Conservation (phyloP, 2,888 invertebrate species). For the Eumacrocentrus americanus region DNA sequence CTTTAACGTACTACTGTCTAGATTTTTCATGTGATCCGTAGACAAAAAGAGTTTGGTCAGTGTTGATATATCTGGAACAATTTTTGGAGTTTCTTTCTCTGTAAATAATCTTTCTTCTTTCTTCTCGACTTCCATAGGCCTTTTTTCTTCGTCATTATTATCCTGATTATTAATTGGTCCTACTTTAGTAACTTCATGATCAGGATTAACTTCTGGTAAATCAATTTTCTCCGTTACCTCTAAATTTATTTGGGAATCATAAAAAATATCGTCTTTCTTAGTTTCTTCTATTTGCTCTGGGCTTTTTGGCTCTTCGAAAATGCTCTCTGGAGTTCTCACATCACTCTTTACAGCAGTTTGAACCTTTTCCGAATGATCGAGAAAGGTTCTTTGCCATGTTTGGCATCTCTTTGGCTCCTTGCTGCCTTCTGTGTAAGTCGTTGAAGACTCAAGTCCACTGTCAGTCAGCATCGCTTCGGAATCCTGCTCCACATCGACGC, state of each 20-base stretch:
- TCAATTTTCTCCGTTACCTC: not conserved
- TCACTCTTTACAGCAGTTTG: not conserved
- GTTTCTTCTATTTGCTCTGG: not conserved
- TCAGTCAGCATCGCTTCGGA: conserved; percentile 36
- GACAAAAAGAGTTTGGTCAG: conserved; percentile 14
- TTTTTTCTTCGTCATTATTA: conserved; percentile 8
- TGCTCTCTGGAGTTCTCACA: not conserved
- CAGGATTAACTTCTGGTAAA: conserved; percentile 1
- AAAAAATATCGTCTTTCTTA: conserved; percentile 9
- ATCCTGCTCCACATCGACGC: conserved; percentile 33
- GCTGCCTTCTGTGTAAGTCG: conserved; percentile 34
- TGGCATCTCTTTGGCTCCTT: conserved; percentile 31
- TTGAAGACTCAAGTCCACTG: conserved; percentile 39
- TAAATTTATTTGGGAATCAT: not conserved
- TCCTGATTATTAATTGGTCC: not conserved
- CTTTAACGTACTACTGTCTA: conserved; percentile 11
- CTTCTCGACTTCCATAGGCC: conserved; percentile 26
- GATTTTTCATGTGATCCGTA: conserved; percentile 3
- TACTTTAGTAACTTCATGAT: not conserved
- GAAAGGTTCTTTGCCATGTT: conserved; percentile 30
- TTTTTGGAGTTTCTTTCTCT: conserved; percentile 17
- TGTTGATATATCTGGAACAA: conserved; percentile 1
- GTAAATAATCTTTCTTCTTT: conserved; percentile 12
- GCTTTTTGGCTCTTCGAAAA: not conserved
- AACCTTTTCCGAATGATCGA: conserved; percentile 13